Base-by-base conservation (phyloP, 2,888 invertebrate genomes). In the Aporophyla nigra region DNA sequence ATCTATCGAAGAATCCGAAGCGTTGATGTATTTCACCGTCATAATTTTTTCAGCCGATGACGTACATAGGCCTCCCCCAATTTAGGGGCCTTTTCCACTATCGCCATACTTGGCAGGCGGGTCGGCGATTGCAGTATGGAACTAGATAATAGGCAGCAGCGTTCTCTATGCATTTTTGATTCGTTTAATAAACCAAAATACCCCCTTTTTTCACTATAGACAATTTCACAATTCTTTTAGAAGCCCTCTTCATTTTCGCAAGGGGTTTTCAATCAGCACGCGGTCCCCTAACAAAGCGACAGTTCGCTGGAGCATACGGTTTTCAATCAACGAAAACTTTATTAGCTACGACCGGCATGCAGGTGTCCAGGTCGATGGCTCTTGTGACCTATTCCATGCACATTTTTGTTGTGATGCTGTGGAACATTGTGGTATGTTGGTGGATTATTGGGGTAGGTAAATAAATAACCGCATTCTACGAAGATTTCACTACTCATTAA, bases 311-410 rank as follows among this genome's bases (percentile, higher is more conserved):
- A 88, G 85, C 91, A 86, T 91, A 76, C 86, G 84, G 83, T 86
- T 91, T 91, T 91, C 92, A 91, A 91, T 91, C 91, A 91, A 90
- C 90, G 84, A 88, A 88, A 90, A 89, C 84, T 90, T 87, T 88
- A 90, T 91, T 89, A 91, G 83, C 84, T 49, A 14, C 79, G 59
- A 40, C 80, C 80, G 53, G 76, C 54, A 19, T 40, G 4, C 56
- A 67, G 56, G 58, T 40, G n/a, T 71, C 61, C 78, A 86, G 89
- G 85, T 86, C 86, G 75, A 72, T 76, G 86, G 85, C 87, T 81
- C 75, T 58, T 33, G 56, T 76, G 76, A 76, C 70, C 80, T 71
- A 72, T 65, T 46, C 51, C 43, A 40, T 68, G 51, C 27, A 40
- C 46, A n/a, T 70, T n/a, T 84, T 80, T 70, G 27, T 58, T 46